A percentile compares a stretch with the other conserved stretches of the same genome.
These are phyloP conservation scores for Microplitis deprimator DNA, from an alignment of 2,888 invertebrate genomes.

Conservation along the genomic window DNA sequence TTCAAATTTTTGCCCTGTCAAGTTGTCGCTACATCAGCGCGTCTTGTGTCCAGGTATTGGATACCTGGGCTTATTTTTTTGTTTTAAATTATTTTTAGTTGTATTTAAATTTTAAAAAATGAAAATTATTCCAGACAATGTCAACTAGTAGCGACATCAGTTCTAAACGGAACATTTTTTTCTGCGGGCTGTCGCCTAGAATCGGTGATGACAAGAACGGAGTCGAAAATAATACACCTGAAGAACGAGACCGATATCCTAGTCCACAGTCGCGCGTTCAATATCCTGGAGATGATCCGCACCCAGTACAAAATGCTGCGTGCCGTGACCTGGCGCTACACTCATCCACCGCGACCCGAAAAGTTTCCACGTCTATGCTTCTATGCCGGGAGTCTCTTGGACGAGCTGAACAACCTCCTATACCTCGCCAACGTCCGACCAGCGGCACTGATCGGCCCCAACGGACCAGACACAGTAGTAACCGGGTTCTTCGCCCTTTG, in stretches of 20 bases:
- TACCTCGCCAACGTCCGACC: conserved; percentile 49
- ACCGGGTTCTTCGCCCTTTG: conserved; percentile 55
- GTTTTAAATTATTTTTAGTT: not conserved
- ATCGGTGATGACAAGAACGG: conserved; percentile 48
- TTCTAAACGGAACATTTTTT: conserved; percentile 64
- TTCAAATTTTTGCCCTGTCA: conserved; percentile 60
- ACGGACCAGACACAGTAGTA: conserved; percentile 47
- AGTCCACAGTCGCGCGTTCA: conserved; percentile 52
- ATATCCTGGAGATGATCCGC: conserved; percentile 59
- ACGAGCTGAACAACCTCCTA: conserved; percentile 59
- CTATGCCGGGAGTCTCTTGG: conserved; percentile 65
- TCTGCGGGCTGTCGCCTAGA: conserved; percentile 57
- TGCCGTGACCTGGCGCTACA: conserved; percentile 68
- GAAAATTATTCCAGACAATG: conserved; percentile 51
- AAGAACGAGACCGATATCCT: conserved; percentile 50
- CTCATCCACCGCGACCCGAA: conserved; percentile 60
- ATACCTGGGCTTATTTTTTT: not conserved
- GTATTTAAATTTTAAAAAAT: not conserved
- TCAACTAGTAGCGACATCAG: conserved; percentile 58
- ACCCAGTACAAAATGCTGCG: conserved; percentile 64
- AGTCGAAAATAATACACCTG: conserved; percentile 43
- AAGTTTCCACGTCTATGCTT: conserved; percentile 60
- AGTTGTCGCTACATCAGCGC: conserved; percentile 60
- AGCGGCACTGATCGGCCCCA: conserved; percentile 41
- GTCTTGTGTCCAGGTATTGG: conserved; percentile 64